These are phyloP conservation scores for Pseudomyrmex concolor DNA, from an alignment of 1,140 invertebrate genomes.

Conservation along the genomic window DNA sequence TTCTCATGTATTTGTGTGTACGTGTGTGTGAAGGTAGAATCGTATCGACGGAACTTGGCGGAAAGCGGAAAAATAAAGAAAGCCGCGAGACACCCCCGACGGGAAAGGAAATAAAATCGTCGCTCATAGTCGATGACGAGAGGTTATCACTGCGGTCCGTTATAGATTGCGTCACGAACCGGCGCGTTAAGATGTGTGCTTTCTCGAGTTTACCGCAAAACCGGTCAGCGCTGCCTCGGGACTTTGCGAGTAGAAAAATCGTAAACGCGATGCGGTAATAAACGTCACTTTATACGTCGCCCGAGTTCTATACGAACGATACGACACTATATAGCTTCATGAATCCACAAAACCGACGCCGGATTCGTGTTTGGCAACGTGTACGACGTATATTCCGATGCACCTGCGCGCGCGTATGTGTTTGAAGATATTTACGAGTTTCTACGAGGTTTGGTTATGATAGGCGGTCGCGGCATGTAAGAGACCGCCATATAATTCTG, in stretches of 20 bases:
- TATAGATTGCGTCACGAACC: conserved; percentile 25
- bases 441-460: background rate
- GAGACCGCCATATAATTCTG: too few species aligned
- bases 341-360: conserved; percentile 19
- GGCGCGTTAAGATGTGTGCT: background rate
- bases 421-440: conserved; percentile 2
- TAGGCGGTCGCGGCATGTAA: too few species aligned
- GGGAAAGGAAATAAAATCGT: conserved; percentile 41
- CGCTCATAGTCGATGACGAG: background rate
- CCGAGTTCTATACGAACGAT: background rate
- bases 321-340: background rate
- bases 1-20: too few species aligned
- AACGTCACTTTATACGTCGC: conserved; percentile 31
- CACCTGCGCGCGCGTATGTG: background rate
- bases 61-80: conserved; percentile 18
- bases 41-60: background rate
- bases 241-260: conserved; percentile 33
- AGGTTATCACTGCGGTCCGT: background rate
- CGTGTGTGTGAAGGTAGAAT: background rate
- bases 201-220: conserved; percentile 23
- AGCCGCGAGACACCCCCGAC: background rate
- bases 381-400: background rate
- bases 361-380: background rate
- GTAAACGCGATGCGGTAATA: conserved; percentile 44
- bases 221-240: conserved; percentile 3